Evolutionary conservation across 2,888 invertebrate genomes (phyloP), one percentile per base, ranked within the genome.

Genomic region (Mimas tiliae): DNA sequence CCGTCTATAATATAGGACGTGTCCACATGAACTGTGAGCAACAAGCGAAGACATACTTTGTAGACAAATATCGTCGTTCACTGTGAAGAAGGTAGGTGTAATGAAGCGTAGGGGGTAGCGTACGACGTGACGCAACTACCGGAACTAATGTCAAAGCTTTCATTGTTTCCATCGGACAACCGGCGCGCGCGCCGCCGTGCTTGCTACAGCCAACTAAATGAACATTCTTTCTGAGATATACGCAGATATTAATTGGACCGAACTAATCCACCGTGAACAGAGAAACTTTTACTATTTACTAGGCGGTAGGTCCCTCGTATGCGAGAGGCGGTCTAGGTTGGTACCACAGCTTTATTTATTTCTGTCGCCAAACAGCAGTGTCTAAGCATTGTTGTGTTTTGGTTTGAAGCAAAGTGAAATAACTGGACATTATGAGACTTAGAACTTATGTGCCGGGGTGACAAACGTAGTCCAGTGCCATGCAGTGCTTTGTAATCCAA

Each of bases 101-200:
- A 89, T 89, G 88, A 88, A 80, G 79, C 88, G 82, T 86, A 75
- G 68, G 70, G 75, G 75, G 77, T 74, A 79, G 77, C 74, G 77
- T 64, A 68, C 69, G 73, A 71, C 72, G 79, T 68, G 73, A 71
- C 72, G 79, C 85, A 90, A 87, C 85, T 82, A 77, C 85, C 87
- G 88, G 86, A 88, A 91, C 74, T 89, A 90, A 90, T 84, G 86
- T 84, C 83, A 81, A 84, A 83, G 85, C 85, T 82, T 81, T 81
- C 83, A 86, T 87, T 88, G 87, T 87, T 85, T 84, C 83, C 80
- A 74, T 69, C 76, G 74, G 68, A 72, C 73, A 73, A 70, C 69
- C 73, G 70, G 75, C 77, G 79, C 78, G 68, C 71, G 81, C 82
- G 80, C 77, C 73, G 69, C 74, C 19, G 6, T 6, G 11, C 65